A percentile compares a stretch with the other conserved stretches of the same genome.
These are phyloP conservation scores for Orchestes rusci DNA, from an alignment of 2,888 invertebrate genomes.

Conservation along the genomic window DNA sequence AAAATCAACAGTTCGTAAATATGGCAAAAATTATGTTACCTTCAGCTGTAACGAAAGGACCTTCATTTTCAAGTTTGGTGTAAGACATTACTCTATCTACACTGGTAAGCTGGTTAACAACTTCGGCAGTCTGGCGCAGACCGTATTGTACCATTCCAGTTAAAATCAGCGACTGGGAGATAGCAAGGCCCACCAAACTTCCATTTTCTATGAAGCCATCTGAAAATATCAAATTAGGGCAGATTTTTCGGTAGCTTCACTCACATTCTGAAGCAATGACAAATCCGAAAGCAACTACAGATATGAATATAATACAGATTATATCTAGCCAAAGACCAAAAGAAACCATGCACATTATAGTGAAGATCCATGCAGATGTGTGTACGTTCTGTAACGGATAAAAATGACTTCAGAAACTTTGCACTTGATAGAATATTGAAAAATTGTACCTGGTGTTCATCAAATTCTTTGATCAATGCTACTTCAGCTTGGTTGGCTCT, in stretches of 20 bases:
- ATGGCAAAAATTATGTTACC: slow-evolving; percentile 16
- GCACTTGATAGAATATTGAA: not conserved
- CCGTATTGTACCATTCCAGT: slow-evolving; percentile 79
- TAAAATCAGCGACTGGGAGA: slow-evolving; percentile 51
- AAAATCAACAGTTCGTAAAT: not conserved
- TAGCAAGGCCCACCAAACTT: slow-evolving; percentile 35
- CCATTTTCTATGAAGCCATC: slow-evolving; percentile 26
- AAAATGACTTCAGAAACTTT: not conserved
- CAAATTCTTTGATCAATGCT: slow-evolving; percentile 28
- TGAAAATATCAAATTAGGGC: slow-evolving; percentile 1
- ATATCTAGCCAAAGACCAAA: slow-evolving; percentile 61
- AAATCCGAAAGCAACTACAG: slow-evolving; percentile 56
- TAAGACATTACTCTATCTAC: slow-evolving; percentile 80
- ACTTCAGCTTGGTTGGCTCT: slow-evolving; percentile 27
- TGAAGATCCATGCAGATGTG: slow-evolving; percentile 57
- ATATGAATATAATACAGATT: slow-evolving; percentile 53
- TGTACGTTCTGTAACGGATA: slow-evolving; percentile 43
- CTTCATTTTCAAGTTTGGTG: slow-evolving; percentile 63
- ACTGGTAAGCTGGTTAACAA: slow-evolving; percentile 65
- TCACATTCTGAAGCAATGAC: slow-evolving; percentile 32
- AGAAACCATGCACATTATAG: slow-evolving; percentile 54
- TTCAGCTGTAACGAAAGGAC: slow-evolving; percentile 50
- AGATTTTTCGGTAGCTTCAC: slow-evolving; percentile 14
- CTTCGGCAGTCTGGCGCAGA: slow-evolving; percentile 71
- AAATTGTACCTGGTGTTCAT: slow-evolving; percentile 29